A percentile compares a stretch with the other conserved stretches of the same genome.
Conservation (phyloP, 2,113 vertebrate species). For the Saimiri boliviensis region DNA sequence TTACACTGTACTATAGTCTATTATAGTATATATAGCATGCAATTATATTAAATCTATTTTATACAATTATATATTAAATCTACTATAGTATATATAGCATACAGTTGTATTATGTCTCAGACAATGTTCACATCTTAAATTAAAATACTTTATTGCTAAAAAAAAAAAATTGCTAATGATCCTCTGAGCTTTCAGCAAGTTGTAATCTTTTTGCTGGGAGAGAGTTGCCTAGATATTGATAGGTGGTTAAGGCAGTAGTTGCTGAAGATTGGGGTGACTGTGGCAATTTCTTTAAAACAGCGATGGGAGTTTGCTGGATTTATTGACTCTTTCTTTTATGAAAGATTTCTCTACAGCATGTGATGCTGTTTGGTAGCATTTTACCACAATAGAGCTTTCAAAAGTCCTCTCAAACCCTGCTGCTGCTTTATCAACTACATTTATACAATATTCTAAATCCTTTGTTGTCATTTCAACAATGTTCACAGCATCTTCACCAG, state of each 20-base stretch:
- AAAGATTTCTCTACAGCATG: not conserved
- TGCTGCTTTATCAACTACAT: not conserved
- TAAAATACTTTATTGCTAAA: not conserved
- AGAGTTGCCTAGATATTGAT: not conserved
- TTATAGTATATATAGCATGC: not conserved
- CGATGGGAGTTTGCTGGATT: not conserved
- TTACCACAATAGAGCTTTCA: not conserved
- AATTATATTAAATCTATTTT: too few relatives aligned
- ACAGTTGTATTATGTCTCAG: too few relatives aligned
- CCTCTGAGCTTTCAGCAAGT: not conserved
- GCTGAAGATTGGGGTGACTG: not conserved
- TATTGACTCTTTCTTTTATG: not conserved
- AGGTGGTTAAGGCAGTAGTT: not conserved
- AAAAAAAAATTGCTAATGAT: not conserved
- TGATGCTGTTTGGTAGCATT: not conserved
- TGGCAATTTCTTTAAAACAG: not conserved
- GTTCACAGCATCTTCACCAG: not conserved
- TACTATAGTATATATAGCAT: too few relatives aligned
- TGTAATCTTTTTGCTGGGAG: not conserved
- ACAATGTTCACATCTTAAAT: not conserved
- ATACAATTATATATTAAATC: too few relatives aligned
- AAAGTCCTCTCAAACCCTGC: not conserved
- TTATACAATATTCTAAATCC: not conserved
- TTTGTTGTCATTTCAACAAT: not conserved
- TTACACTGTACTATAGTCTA: not conserved